A percentile compares a stretch with the other conserved stretches of the same genome.
These are phyloP conservation scores for Platycnemis pennipes DNA, from an alignment of 2,888 invertebrate genomes.

Conservation along the genomic window DNA sequence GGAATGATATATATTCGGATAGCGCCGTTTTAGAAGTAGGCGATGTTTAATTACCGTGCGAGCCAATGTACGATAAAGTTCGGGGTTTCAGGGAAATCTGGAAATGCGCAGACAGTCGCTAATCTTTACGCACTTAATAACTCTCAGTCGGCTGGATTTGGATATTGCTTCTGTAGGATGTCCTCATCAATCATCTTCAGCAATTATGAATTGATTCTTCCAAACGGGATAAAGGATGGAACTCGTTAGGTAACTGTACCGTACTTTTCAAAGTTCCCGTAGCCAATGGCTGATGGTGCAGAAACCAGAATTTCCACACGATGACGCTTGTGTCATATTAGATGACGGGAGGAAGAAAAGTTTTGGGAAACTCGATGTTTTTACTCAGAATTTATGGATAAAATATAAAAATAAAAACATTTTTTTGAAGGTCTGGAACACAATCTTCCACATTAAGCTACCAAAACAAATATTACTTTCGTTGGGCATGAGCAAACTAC, in stretches of 20 bases:
- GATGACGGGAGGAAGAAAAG: background rate
- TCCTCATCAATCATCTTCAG: background rate
- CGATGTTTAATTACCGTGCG: conserved; percentile 3
- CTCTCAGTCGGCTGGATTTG: background rate
- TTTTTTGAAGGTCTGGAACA: no score
- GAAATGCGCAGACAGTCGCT: background rate
- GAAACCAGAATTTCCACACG: background rate
- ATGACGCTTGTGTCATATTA: background rate
- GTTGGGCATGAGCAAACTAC: no score
- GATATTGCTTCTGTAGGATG: background rate
- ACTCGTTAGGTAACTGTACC: background rate
- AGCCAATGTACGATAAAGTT: background rate
- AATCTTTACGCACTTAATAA: conserved; percentile 8
- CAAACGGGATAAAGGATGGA: background rate
- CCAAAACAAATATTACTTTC: no score
- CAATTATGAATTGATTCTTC: background rate
- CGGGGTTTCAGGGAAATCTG: background rate
- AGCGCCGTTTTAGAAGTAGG: background rate
- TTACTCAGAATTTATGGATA: no score
- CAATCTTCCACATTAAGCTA: no score
- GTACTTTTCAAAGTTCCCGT: background rate
- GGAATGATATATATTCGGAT: background rate
- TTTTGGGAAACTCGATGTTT: no score
- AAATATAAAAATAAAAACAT: no score
- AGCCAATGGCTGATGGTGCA: background rate